These are phyloP conservation scores for Minunthozetes semirufus DNA, from an alignment of 2,888 invertebrate genomes.

Conservation along the genomic window DNA sequence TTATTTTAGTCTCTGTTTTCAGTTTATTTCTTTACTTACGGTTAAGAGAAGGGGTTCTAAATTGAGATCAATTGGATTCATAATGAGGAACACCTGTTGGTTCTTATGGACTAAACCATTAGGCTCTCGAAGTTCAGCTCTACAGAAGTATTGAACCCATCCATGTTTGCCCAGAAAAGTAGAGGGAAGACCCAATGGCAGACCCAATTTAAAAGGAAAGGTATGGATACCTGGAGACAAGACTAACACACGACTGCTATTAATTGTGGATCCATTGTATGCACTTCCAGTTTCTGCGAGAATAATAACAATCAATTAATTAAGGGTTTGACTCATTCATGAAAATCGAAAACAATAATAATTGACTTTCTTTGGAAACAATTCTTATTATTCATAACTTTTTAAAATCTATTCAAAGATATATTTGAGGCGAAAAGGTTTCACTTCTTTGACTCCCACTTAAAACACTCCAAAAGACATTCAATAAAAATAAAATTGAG, in stretches of 20 bases:
- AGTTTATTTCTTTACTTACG: slow-evolving; percentile 56
- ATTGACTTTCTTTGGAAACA: background rate
- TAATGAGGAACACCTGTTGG: slow-evolving; percentile 92
- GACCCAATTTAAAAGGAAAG: slow-evolving; percentile 84
- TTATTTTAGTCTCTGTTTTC: background rate
- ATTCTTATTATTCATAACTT: too few relatives aligned
- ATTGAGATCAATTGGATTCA: slow-evolving; percentile 90
- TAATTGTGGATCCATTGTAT: slow-evolving; percentile 24
- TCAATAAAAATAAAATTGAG: background rate
- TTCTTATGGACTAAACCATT: slow-evolving; percentile 85
- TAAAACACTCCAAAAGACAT: background rate
- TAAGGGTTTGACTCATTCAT: background rate
- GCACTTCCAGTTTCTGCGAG: slow-evolving; percentile 32
- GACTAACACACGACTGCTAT: slow-evolving; percentile 47
- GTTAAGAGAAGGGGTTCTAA: slow-evolving; percentile 77
- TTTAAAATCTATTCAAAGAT: too few relatives aligned
- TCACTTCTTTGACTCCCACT: too few relatives aligned
- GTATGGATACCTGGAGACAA: slow-evolving; percentile 88
- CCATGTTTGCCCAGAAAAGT: slow-evolving; percentile 89
- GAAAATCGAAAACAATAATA: background rate
- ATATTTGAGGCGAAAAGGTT: too few relatives aligned
- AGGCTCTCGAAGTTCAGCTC: slow-evolving; percentile 78
- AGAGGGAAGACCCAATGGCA: slow-evolving; percentile 81
- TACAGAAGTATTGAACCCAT: slow-evolving; percentile 91
- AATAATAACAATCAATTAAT: background rate